phyloP scores from a whole-genome alignment of 2,888 invertebrate genomes.

The Lymantria monacha region DNA sequence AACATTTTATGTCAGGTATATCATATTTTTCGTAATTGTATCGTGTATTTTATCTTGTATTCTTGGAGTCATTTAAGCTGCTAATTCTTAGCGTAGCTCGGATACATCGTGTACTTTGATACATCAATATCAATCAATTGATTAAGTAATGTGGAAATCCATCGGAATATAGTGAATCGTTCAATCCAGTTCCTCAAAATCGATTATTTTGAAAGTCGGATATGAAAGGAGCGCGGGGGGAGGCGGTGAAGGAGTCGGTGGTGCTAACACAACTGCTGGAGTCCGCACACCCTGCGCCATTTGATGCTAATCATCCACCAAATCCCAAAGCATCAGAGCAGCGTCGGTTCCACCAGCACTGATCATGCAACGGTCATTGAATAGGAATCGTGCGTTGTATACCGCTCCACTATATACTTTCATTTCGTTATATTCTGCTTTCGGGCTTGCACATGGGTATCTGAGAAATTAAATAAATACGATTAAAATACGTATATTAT shows the following conservation, averaged over 20 bases:
- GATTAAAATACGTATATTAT: neutral
- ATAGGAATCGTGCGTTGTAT: slow-evolving; percentile 90
- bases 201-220: slow-evolving; percentile 63
- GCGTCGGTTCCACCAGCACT: slow-evolving; percentile 94
- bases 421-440: slow-evolving; percentile 93
- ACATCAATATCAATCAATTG: slow-evolving; percentile 1
- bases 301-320: slow-evolving; percentile 88
- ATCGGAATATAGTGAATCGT: slow-evolving; percentile 9
- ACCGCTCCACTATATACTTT: slow-evolving; percentile 93
- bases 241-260: slow-evolving; percentile 69
- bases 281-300: slow-evolving; percentile 56
- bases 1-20: slow-evolving; percentile 12
- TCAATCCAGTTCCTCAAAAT: slow-evolving; percentile 73
- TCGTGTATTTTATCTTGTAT: slow-evolving; percentile 7
- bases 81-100: neutral
- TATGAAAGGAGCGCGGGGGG: slow-evolving; percentile 48
- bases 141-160: slow-evolving; percentile 1
- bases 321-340: slow-evolving; percentile 94
- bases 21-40: slow-evolving; percentile 9
- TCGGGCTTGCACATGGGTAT: slow-evolving; percentile 92
- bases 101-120: neutral
- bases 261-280: slow-evolving; percentile 64
- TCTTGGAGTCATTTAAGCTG: slow-evolving; percentile 1
- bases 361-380: slow-evolving; percentile 92
- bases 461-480: slow-evolving; percentile 55